These are phyloP conservation scores for Cephalopachus bancanus DNA, from an alignment of 2,797 vertebrate genomes.

Conservation along the genomic window DNA sequence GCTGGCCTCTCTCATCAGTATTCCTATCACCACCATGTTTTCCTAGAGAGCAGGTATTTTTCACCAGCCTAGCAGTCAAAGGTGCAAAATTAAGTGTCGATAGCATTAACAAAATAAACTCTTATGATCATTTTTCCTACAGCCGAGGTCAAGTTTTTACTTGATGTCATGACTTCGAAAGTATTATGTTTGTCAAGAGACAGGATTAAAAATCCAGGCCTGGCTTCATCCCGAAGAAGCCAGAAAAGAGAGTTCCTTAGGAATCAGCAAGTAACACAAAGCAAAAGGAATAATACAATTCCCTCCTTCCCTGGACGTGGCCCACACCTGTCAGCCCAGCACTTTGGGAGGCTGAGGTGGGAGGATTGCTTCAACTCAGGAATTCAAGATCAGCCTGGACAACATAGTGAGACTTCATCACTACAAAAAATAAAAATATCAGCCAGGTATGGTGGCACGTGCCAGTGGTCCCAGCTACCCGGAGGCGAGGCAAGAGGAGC, in stretches of 20 bases:
- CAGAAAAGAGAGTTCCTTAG: slow-evolving; percentile 33
- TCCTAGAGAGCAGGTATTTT: slow-evolving; percentile 13
- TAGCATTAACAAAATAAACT: slow-evolving; percentile 7
- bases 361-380: no score
- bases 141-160: slow-evolving; percentile 4
- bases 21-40: background rate
- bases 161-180: slow-evolving; percentile 25
- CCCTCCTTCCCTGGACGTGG: background rate
- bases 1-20: background rate
- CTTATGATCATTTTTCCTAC: slow-evolving; percentile 3
- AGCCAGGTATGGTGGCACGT: no score
- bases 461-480: no score
- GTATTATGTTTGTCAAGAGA: slow-evolving; percentile 17
- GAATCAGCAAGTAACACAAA: slow-evolving; percentile 43
- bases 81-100: slow-evolving; percentile 7
- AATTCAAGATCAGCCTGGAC: no score
- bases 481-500: no score
- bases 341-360: no score
- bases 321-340: no score
- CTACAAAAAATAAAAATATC: no score
- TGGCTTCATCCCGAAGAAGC: slow-evolving; percentile 51
- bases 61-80: slow-evolving; percentile 5
- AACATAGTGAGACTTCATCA: no score
- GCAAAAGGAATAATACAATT: slow-evolving; percentile 32
- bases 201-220: slow-evolving; percentile 33